Conservation (phyloP, 1,140 invertebrate genomes). For the Macrocentrus cingulum region DNA sequence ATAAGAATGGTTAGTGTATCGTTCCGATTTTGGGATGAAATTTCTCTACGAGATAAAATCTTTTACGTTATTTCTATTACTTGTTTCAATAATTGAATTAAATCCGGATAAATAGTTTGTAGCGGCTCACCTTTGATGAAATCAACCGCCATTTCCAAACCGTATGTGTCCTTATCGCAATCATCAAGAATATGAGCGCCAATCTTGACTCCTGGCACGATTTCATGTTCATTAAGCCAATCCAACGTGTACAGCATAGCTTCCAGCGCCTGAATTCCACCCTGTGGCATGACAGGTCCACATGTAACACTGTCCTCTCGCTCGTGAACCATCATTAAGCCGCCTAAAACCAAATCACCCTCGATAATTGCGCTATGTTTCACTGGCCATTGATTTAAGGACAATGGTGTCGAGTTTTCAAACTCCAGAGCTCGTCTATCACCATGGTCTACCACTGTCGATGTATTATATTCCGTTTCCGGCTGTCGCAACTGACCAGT, state of each 20-base stretch:
- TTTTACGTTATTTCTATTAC: too few species aligned
- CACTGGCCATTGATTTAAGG: slow-evolving; percentile 70
- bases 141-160: slow-evolving; percentile 93
- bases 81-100: too few species aligned
- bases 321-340: slow-evolving; percentile 94
- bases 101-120: too few species aligned
- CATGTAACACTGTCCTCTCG: slow-evolving; percentile 80
- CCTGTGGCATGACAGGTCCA: slow-evolving; percentile 92
- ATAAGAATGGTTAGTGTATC: too few species aligned
- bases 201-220: slow-evolving; percentile 75
- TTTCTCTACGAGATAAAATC: too few species aligned
- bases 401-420: slow-evolving; percentile 26
- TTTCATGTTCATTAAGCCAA: slow-evolving; percentile 70
- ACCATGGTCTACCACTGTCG: too few species aligned
- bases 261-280: slow-evolving; percentile 87
- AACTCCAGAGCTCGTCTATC: slow-evolving; percentile 4
- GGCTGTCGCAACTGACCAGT: neutral
- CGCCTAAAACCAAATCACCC: slow-evolving; percentile 83
- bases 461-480: neutral
- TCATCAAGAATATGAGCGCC: slow-evolving; percentile 91
- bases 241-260: slow-evolving; percentile 92
- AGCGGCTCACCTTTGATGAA: slow-evolving; percentile 97
- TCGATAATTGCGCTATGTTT: slow-evolving; percentile 84
- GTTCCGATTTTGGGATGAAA: too few species aligned
- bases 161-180: slow-evolving; percentile 95